These are phyloP conservation scores for Ctenoplectra terminalis DNA, from an alignment of 1,140 invertebrate species.

Conservation along the genomic window DNA sequence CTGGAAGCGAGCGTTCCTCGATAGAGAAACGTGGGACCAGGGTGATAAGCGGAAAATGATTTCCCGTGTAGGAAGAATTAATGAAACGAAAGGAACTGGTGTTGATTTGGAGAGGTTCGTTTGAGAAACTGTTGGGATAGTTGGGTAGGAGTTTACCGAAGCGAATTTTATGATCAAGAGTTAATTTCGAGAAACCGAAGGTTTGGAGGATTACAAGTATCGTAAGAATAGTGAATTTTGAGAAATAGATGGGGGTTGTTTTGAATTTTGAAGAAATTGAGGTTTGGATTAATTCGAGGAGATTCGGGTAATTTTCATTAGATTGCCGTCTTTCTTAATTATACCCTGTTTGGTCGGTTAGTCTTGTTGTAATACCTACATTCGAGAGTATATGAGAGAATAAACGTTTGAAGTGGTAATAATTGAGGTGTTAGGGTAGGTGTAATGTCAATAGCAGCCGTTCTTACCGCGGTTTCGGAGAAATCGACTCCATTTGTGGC, in stretches of 20 bases:
- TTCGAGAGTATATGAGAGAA: not conserved
- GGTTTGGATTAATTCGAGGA: too few species aligned
- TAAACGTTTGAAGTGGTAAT: slow-evolving; percentile 16
- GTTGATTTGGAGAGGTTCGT: too few species aligned
- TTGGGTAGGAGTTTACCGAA: too few species aligned
- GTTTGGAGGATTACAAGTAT: too few species aligned
- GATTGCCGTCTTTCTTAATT: not conserved
- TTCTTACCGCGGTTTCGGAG: slow-evolving; percentile 32
- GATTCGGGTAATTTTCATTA: too few species aligned
- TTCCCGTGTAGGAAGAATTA: not conserved
- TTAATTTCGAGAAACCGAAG: too few species aligned
- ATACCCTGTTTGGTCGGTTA: not conserved
- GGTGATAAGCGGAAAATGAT: not conserved
- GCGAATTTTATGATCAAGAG: too few species aligned
- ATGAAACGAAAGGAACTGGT: too few species aligned
- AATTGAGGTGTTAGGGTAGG: not conserved
- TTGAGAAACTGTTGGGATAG: too few species aligned
- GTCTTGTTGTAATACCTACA: not conserved
- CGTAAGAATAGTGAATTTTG: too few species aligned
- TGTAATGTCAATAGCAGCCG: slow-evolving; percentile 12
- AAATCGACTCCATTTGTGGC: slow-evolving; percentile 28
- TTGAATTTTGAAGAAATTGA: too few species aligned
- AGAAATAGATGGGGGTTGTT: too few species aligned
- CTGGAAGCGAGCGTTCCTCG: not conserved
- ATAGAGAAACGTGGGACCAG: not conserved